phyloP scores from a whole-genome alignment of 2,113 vertebrate species.

The Cacatua alba region DNA sequence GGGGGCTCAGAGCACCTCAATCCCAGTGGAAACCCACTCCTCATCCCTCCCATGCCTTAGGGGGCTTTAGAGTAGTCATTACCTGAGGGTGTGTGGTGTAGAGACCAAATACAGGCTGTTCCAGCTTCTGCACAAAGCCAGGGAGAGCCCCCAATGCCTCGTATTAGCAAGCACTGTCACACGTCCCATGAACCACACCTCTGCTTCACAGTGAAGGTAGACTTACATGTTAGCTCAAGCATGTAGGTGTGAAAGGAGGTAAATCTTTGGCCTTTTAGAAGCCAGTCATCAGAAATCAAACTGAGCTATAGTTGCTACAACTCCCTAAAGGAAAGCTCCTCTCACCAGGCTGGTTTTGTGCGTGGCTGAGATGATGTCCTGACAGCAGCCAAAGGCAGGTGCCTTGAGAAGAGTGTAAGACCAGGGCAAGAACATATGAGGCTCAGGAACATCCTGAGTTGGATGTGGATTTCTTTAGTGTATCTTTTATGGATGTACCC shows the following conservation, averaged over 20 bases:
- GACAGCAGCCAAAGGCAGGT: background rate
- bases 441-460: background rate
- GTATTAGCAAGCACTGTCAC: background rate
- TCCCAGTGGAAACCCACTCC: background rate
- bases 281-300: background rate
- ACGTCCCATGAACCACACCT: fast-evolving
- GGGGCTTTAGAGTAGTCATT: background rate
- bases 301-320: background rate
- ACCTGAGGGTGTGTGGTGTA: background rate
- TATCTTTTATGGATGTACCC: background rate
- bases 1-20: background rate
- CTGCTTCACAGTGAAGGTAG: background rate
- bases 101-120: background rate
- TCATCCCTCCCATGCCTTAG: fast-evolving
- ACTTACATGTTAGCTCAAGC: background rate
- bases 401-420: background rate
- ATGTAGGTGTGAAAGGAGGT: background rate
- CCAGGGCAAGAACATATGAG: background rate
- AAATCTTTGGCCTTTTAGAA: background rate
- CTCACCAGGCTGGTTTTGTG: background rate
- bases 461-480: fast-evolving
- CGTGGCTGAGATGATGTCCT: background rate
- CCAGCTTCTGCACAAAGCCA: background rate
- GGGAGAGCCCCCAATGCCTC: fast-evolving
- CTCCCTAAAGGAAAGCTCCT: background rate